Evolutionary conservation across 2,797 vertebrate genomes (phyloP).

Genomic region (Anableps anableps): DNA sequence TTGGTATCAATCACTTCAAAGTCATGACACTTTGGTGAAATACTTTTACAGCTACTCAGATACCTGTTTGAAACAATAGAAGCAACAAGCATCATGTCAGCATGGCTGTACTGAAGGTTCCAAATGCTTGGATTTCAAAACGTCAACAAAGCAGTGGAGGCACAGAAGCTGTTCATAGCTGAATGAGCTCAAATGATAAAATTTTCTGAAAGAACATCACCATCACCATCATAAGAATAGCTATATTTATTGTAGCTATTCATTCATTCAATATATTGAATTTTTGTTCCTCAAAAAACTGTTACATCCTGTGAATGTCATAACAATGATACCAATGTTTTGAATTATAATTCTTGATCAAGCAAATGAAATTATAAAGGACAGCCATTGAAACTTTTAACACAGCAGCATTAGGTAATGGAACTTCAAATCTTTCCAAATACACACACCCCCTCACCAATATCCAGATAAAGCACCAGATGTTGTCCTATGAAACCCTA

Average conservation of each 20-base stretch:
- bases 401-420: neutral
- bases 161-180: neutral
- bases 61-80: neutral
- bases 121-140: neutral
- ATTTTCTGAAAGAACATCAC: neutral
- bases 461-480: neutral
- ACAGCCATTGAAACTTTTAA: neutral
- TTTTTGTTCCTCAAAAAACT: neutral
- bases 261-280: neutral
- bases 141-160: neutral
- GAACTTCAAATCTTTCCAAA: neutral
- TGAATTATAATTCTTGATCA: neutral
- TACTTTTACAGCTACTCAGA: neutral
- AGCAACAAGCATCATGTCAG: neutral
- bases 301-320: neutral
- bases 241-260: neutral
- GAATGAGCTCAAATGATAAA: neutral
- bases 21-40: conserved; percentile 4
- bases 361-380: neutral
- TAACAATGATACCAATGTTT: neutral
- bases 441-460: neutral
- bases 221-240: neutral
- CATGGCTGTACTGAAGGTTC: neutral
- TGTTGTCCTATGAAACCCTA: neutral
- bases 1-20: neutral